Evolutionary conservation across 2,797 vertebrate genomes (phyloP).

Genomic region (Lacerta bilineata): DNA sequence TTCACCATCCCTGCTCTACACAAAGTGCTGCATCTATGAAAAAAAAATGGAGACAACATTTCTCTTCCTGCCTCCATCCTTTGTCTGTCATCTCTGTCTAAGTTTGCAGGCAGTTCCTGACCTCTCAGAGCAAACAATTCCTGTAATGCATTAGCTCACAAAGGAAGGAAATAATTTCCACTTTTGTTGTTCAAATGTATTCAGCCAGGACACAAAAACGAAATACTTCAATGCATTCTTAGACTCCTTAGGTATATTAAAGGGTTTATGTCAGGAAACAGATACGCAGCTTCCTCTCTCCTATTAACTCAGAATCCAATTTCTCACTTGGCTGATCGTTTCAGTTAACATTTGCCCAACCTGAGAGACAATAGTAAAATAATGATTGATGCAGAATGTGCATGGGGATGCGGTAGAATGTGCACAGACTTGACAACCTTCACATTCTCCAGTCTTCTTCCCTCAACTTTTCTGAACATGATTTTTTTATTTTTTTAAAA

Average conservation of each 20-base stretch:
- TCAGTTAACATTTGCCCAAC: slow-evolving; percentile 35
- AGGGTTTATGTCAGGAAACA: slow-evolving; percentile 36
- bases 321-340: slow-evolving; percentile 54
- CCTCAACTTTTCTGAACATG: background rate
- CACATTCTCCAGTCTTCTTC: background rate
- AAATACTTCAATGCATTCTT: background rate
- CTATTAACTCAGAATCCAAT: slow-evolving; percentile 60
- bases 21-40: background rate
- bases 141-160: background rate
- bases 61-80: background rate
- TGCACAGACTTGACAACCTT: background rate
- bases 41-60: background rate
- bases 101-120: background rate
- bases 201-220: background rate
- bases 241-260: background rate
- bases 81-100: background rate
- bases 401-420: background rate
- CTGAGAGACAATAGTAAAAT: slow-evolving; percentile 45
- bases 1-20: too few relatives aligned
- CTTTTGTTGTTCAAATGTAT: background rate
- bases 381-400: slow-evolving; percentile 37
- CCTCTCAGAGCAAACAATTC: background rate
- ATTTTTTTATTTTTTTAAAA: background rate
- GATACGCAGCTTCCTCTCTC: slow-evolving; percentile 32
- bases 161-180: background rate